These are phyloP conservation scores for Homarus americanus DNA, from an alignment of 1,140 invertebrate genomes.

Conservation along the genomic window DNA sequence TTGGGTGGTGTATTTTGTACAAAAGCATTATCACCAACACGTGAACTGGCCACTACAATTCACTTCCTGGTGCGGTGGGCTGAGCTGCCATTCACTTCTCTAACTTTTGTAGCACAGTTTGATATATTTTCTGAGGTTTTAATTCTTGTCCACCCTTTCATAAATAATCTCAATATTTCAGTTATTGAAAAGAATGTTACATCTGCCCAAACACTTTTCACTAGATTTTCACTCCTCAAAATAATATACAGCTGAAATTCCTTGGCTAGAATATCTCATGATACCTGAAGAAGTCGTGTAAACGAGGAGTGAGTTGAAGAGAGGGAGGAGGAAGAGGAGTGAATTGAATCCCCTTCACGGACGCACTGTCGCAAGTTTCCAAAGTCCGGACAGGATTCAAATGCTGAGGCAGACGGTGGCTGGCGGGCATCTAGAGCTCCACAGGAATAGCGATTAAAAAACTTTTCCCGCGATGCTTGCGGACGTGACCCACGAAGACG, in stretches of 20 bases:
- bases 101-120: constrained; percentile 21
- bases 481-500: constrained; percentile 51
- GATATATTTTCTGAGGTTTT: background rate
- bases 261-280: constrained; percentile 11
- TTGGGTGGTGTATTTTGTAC: constrained; percentile 17
- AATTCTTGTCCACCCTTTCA: constrained; percentile 22
- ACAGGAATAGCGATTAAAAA: constrained; percentile 61
- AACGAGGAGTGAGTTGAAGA: constrained; percentile 69
- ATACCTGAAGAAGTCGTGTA: constrained; percentile 66
- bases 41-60: background rate
- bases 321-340: constrained; percentile 67
- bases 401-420: constrained; percentile 25
- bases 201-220: background rate
- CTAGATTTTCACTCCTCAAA: constrained; percentile 13
- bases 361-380: constrained; percentile 65
- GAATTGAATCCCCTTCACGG: constrained; percentile 47
- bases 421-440: constrained; percentile 53
- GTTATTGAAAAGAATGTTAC: background rate
- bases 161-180: constrained; percentile 28
- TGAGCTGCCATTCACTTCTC: constrained; percentile 31
- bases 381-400: constrained; percentile 67
- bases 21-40: background rate
- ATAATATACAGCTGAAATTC: background rate
- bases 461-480: constrained; percentile 36
- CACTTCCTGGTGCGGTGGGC: constrained; percentile 21